These are phyloP conservation scores for Corythaixoides concolor DNA, from an alignment of 2,113 vertebrate genomes.

Conservation along the genomic window DNA sequence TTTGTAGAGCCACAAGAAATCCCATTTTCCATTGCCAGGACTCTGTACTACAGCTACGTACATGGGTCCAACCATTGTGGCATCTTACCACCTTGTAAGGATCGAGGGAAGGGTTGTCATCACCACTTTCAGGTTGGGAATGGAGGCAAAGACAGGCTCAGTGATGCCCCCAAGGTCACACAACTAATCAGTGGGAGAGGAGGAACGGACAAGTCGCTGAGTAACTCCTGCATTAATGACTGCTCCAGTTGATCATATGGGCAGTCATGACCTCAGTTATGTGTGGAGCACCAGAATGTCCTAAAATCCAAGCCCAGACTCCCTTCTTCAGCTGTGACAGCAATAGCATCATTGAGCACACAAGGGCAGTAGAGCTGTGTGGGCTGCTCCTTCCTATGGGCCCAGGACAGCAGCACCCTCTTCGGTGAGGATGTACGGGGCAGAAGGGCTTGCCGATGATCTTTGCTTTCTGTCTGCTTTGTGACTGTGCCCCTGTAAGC, in stretches of 20 bases:
- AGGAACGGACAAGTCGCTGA: neutral
- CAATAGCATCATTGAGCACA: neutral
- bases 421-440: neutral
- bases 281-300: neutral
- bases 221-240: neutral
- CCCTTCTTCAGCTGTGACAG: neutral
- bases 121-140: neutral
- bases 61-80: neutral
- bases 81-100: neutral
- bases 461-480: neutral
- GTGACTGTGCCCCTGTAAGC: neutral
- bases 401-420: neutral
- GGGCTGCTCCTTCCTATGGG: accelerated
- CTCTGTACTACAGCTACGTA: neutral
- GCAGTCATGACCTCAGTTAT: neutral
- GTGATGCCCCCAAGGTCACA: neutral
- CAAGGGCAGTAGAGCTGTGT: neutral
- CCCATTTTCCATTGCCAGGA: neutral
- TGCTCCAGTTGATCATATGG: neutral
- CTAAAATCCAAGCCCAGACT: neutral
- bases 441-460: neutral
- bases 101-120: neutral
- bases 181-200: neutral
- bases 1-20: neutral
- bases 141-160: neutral